These are phyloP conservation scores for Thomomys bottae DNA, from an alignment of 2,113 vertebrate genomes.

Conservation along the genomic window DNA sequence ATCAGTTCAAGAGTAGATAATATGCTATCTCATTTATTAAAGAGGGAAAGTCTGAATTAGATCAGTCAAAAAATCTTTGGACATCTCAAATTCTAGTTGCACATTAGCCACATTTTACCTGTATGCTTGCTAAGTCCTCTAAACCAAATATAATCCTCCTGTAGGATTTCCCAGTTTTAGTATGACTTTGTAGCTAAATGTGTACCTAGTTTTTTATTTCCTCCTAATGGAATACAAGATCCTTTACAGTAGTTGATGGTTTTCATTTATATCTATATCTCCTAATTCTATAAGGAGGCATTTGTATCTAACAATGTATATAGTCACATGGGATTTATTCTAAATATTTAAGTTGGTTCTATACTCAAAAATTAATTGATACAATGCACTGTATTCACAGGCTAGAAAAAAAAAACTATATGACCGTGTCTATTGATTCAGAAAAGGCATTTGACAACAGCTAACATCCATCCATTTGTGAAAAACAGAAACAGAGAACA, in stretches of 20 bases:
- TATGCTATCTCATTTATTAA: background rate
- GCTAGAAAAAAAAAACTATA: conserved; percentile 33
- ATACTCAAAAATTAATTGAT: conserved; percentile 24
- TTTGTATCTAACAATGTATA: background rate
- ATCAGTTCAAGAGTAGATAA: background rate
- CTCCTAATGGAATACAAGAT: background rate
- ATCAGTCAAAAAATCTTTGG: background rate
- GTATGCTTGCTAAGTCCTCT: background rate
- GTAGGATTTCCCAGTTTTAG: background rate
- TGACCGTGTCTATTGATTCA: background rate
- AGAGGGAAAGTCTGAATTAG: background rate
- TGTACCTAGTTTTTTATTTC: background rate
- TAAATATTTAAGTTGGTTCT: background rate
- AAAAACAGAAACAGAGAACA: conserved; percentile 14
- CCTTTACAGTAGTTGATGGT: background rate
- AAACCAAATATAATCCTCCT: background rate
- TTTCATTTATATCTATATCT: background rate
- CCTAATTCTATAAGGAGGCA: background rate
- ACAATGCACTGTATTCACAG: background rate
- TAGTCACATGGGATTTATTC: background rate
- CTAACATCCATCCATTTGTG: background rate
- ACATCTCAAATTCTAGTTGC: background rate
- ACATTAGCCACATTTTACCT: background rate
- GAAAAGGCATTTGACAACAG: background rate
- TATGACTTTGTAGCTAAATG: background rate